Percentiles rank a stretch among this genome's conserved stretches.
Conservation (phyloP, 2,797 vertebrate genomes). For the Tauraco hartlaubi region DNA sequence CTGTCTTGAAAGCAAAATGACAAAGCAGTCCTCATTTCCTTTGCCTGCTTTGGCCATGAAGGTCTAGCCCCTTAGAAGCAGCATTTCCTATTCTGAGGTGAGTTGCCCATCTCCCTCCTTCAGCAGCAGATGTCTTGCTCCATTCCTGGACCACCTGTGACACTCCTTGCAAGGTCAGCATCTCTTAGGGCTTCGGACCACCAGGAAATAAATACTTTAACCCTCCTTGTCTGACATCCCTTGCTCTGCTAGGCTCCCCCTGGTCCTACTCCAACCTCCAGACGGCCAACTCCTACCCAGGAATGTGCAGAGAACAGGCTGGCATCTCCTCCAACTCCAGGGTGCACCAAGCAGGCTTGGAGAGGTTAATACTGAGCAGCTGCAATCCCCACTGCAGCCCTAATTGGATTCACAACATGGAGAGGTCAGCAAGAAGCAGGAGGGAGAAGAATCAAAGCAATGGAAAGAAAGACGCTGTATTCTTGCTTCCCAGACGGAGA, state of each 20-base stretch:
- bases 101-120: not conserved
- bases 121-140: not conserved
- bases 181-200: rapidly evolving
- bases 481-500: conserved; percentile 72
- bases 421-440: conserved; percentile 71
- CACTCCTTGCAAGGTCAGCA: not conserved
- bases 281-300: conserved; percentile 8
- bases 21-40: not conserved
- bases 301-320: not conserved
- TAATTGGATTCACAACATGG: conserved; percentile 76
- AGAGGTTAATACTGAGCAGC: conserved; percentile 28
- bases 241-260: not conserved
- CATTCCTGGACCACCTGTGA: not conserved
- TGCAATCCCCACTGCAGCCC: conserved; percentile 48
- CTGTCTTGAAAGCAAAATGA: not conserved
- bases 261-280: conserved; percentile 25
- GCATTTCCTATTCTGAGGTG: not conserved
- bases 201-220: not conserved
- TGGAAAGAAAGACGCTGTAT: conserved; percentile 70
- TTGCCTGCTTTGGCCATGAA: not conserved
- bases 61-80: not conserved
- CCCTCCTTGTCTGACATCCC: rapidly evolving
- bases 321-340: not conserved
- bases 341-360: conserved; percentile 27
- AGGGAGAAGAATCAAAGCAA: conserved; percentile 69